Percentiles rank a stretch among this genome's conserved stretches.
Evolutionary conservation across 2,797 vertebrate species (phyloP).

Genomic region (Sebastes itinus): DNA sequence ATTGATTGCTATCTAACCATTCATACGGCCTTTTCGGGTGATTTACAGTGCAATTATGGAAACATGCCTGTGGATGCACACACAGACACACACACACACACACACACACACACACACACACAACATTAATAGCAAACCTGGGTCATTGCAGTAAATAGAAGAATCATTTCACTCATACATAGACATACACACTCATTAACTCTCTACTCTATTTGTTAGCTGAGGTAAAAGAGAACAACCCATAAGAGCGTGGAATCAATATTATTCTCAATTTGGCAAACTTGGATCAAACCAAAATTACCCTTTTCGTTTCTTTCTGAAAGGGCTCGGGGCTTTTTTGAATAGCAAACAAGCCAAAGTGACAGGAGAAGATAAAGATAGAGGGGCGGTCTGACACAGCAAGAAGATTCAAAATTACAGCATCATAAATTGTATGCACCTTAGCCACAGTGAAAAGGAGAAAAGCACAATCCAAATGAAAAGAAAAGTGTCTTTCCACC

Average conservation of each 20-base stretch:
- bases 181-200: neutral
- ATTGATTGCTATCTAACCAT: slow-evolving; percentile 34
- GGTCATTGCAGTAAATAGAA: neutral
- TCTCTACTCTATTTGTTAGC: neutral
- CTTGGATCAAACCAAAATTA: neutral
- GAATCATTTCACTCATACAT: neutral
- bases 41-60: slow-evolving; percentile 61
- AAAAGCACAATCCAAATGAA: neutral
- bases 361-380: neutral
- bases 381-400: neutral
- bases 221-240: neutral
- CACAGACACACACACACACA: neutral
- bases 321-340: neutral
- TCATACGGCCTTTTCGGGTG: slow-evolving; percentile 11
- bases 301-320: neutral
- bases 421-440: neutral
- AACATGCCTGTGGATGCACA: slow-evolving; percentile 15
- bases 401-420: neutral
- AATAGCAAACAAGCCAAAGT: neutral
- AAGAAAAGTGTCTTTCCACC: neutral
- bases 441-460: neutral
- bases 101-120: too few species aligned
- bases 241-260: neutral
- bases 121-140: neutral
- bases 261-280: neutral